These are phyloP conservation scores for Chascanopsetta lugubris DNA, from an alignment of 2,113 vertebrate species.

Conservation along the genomic window DNA sequence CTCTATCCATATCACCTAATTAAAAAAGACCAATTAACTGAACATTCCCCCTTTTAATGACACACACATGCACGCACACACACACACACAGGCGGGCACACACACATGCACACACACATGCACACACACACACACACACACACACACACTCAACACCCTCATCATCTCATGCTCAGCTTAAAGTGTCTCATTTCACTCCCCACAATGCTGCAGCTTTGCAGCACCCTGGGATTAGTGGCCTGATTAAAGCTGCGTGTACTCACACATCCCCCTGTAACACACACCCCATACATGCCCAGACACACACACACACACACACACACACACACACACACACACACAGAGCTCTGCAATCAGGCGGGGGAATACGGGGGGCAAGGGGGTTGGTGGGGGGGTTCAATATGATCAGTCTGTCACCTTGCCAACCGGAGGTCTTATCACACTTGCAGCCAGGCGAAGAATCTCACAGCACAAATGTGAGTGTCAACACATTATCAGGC, in stretches of 20 bases:
- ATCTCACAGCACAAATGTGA: slow-evolving; percentile 42
- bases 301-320: slow-evolving; percentile 26
- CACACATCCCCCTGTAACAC: slow-evolving; percentile 30
- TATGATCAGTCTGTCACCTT: slow-evolving; percentile 61
- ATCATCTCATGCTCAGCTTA: slow-evolving; percentile 34
- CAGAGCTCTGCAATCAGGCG: slow-evolving; percentile 45
- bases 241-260: slow-evolving; percentile 60
- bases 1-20: not conserved
- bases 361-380: not conserved
- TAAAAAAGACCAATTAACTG: not conserved
- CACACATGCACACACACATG: not conserved
- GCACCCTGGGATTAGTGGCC: slow-evolving; percentile 52
- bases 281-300: slow-evolving; percentile 28
- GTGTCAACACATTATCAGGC: slow-evolving; percentile 64
- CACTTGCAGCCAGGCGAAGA: slow-evolving; percentile 24
- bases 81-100: not conserved
- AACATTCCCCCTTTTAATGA: not conserved
- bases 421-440: slow-evolving; percentile 54
- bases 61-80: not conserved
- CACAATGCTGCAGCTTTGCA: slow-evolving; percentile 37
- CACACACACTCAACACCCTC: slow-evolving; percentile 11
- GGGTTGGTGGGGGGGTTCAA: slow-evolving; percentile 51
- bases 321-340: slow-evolving; percentile 27
- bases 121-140: not conserved
- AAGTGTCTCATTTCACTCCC: slow-evolving; percentile 55